Conservation (phyloP, 2,888 invertebrate genomes). For the Caenorhabditis afra region DNA sequence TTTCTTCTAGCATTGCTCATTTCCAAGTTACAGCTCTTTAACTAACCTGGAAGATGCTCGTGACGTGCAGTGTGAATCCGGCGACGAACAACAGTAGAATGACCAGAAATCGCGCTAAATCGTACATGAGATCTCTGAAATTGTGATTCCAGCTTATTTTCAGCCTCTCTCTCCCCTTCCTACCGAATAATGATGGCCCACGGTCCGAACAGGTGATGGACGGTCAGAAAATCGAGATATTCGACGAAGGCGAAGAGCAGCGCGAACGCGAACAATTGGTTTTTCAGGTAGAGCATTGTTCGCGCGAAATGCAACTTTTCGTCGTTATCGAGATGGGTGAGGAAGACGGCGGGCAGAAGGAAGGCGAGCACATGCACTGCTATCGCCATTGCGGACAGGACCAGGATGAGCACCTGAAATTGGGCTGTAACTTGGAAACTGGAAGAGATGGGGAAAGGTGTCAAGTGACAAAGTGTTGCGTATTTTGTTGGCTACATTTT, state of each 20-base stretch:
- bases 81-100: constrained; percentile 97
- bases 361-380: constrained; percentile 80
- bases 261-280: constrained; percentile 96
- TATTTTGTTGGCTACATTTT: too few species aligned
- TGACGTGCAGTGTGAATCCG: constrained; percentile 92
- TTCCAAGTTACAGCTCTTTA: too few species aligned
- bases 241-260: constrained; percentile 97
- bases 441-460: too few species aligned
- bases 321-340: constrained; percentile 78
- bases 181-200: constrained; percentile 99
- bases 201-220: constrained; percentile 98
- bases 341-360: constrained; percentile 74
- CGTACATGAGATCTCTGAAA: constrained; percentile 82
- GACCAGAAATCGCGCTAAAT: constrained; percentile 88
- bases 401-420: constrained; percentile 71
- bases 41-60: constrained; percentile 97
- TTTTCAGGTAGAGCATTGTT: constrained; percentile 89
- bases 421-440: too few species aligned
- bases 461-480: too few species aligned
- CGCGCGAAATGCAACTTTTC: constrained; percentile 79
- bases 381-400: constrained; percentile 77
- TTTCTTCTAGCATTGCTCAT: too few species aligned
- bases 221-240: constrained; percentile 91
- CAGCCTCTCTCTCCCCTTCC: too few species aligned
- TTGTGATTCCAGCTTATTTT: too few species aligned